These are phyloP conservation scores for Gnathochromis pfefferi DNA, from an alignment of 2,113 vertebrate species.

Conservation along the genomic window DNA sequence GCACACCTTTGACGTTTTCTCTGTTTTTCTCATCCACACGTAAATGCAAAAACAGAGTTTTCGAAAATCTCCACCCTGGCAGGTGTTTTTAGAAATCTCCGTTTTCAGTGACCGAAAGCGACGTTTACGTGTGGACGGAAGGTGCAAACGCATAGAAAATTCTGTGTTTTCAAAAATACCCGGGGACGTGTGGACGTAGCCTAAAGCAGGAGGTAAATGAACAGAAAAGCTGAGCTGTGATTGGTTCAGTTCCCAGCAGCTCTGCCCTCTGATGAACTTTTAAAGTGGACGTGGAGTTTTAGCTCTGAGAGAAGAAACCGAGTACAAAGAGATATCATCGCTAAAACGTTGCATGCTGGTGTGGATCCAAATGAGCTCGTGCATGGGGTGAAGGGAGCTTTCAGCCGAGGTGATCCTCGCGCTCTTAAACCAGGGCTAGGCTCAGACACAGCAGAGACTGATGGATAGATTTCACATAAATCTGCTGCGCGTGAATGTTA, in stretches of 20 bases:
- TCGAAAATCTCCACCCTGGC: rapidly evolving
- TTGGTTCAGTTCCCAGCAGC: background rate
- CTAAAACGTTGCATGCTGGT: background rate
- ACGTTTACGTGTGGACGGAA: background rate
- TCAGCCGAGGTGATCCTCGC: background rate
- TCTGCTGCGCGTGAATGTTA: background rate
- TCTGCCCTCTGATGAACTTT: background rate
- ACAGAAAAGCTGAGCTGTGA: background rate
- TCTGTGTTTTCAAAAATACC: background rate
- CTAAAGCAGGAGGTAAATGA: background rate
- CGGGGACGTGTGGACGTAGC: rapidly evolving
- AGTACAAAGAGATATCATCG: background rate
- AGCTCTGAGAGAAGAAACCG: background rate
- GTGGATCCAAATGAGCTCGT: background rate
- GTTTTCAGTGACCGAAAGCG: rapidly evolving
- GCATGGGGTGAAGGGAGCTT: too few species aligned
- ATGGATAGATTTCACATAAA: background rate
- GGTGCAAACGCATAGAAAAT: background rate
- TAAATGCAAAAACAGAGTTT: rapidly evolving
- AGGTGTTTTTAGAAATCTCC: rapidly evolving
- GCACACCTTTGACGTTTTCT: background rate
- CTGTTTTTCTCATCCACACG: rapidly evolving
- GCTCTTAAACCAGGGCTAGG: background rate
- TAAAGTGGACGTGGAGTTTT: background rate
- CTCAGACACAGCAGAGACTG: background rate